phyloP scores from a whole-genome alignment of 2,113 vertebrate genomes.

The Ancistrus triradiatus region DNA sequence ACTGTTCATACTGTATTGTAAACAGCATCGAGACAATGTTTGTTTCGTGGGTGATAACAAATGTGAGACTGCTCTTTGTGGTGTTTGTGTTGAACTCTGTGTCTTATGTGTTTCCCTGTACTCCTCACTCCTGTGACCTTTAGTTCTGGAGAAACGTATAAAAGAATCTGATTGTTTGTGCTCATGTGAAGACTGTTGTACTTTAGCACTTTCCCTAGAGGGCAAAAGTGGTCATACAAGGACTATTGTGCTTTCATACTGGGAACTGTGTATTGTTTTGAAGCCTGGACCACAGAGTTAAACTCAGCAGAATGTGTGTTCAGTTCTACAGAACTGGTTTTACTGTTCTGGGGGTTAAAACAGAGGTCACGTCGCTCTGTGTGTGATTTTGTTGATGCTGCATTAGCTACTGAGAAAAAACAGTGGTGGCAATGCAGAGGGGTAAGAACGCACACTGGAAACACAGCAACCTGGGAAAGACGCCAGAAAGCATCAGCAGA shows the following conservation, averaged over 20 bases:
- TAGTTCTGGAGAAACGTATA: too few species aligned
- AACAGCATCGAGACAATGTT: too few species aligned
- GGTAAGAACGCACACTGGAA: neutral
- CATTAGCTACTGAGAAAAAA: neutral
- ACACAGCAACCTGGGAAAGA: neutral
- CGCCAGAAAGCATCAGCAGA: neutral
- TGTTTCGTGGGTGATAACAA: too few species aligned
- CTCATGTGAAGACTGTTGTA: too few species aligned
- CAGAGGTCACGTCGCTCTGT: neutral
- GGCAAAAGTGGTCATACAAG: neutral
- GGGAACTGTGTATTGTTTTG: neutral
- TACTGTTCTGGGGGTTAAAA: neutral
- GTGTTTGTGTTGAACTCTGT: too few species aligned
- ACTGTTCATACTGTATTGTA: too few species aligned
- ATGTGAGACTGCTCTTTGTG: too few species aligned
- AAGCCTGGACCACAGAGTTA: neutral
- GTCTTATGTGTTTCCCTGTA: too few species aligned
- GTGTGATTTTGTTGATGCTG: neutral
- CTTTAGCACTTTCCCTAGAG: too few species aligned
- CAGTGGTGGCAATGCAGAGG: neutral
- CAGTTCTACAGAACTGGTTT: neutral
- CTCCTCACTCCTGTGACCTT: too few species aligned
- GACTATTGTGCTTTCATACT: neutral
- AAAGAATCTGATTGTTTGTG: too few species aligned
- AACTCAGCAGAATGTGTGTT: neutral